Conservation (phyloP, 2,113 vertebrate species). For the Larimichthys crocea region DNA sequence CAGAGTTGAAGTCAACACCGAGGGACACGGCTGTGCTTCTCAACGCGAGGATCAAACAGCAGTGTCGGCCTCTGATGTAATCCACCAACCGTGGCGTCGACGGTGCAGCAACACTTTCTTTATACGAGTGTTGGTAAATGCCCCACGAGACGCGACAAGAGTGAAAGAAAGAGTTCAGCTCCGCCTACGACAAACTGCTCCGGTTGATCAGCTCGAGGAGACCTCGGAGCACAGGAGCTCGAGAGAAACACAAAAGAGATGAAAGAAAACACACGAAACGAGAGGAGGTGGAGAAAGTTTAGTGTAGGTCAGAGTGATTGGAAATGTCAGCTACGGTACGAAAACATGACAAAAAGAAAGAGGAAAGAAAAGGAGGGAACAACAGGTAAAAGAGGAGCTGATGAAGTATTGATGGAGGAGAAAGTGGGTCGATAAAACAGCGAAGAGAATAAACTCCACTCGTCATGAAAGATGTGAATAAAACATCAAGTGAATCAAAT, state of each 20-base stretch:
- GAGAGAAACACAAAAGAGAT: slow-evolving; percentile 37
- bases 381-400: slow-evolving; percentile 49
- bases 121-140: slow-evolving; percentile 28
- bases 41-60: slow-evolving; percentile 44
- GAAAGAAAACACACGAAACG: slow-evolving; percentile 9
- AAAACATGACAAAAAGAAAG: neutral
- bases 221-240: slow-evolving; percentile 25
- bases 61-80: slow-evolving; percentile 22
- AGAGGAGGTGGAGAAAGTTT: slow-evolving; percentile 2
- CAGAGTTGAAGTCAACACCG: slow-evolving; percentile 28
- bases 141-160: slow-evolving; percentile 29
- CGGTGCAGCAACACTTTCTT: slow-evolving; percentile 16
- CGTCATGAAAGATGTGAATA: slow-evolving; percentile 70
- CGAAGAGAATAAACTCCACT: slow-evolving; percentile 67
- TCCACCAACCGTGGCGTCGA: slow-evolving; percentile 12
- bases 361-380: slow-evolving; percentile 27
- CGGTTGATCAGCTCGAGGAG: slow-evolving; percentile 32
- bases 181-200: slow-evolving; percentile 49
- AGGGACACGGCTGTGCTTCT: slow-evolving; percentile 18
- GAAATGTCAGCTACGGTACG: slow-evolving; percentile 30
- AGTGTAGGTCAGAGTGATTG: slow-evolving; percentile 26
- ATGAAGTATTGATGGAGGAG: slow-evolving; percentile 73
- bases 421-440: slow-evolving; percentile 73
- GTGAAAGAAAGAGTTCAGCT: slow-evolving; percentile 24
- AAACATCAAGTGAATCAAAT: slow-evolving; percentile 72